Conservation (phyloP, 1,140 invertebrate genomes). For the Eumeta japonica region DNA sequence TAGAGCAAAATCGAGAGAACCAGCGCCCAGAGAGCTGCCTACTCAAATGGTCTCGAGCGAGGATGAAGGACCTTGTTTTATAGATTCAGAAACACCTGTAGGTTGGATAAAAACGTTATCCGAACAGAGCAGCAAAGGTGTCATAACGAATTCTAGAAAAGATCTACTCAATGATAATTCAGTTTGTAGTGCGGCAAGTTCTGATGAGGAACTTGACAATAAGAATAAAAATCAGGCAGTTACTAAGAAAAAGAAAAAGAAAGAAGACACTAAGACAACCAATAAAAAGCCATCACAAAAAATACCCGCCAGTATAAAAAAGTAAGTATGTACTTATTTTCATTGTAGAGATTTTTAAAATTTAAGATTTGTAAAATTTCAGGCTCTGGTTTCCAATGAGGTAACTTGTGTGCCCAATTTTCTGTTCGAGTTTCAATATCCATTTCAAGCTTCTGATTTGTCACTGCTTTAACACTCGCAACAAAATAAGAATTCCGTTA, state of each 20-base stretch:
- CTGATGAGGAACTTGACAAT: slow-evolving; percentile 28
- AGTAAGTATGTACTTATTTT: slow-evolving; percentile 21
- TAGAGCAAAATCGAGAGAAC: slow-evolving; percentile 52
- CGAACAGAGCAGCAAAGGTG: slow-evolving; percentile 32
- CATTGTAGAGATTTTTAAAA: not conserved
- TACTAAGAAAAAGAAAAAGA: slow-evolving; percentile 18
- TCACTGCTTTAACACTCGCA: too few relatives aligned
- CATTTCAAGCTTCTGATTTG: too few relatives aligned
- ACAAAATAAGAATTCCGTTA: too few relatives aligned
- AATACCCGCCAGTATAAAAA: slow-evolving; percentile 39
- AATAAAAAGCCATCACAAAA: slow-evolving; percentile 24
- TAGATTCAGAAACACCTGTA: slow-evolving; percentile 40
- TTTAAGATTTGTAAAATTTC: too few relatives aligned
- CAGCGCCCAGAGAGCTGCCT: slow-evolving; percentile 33
- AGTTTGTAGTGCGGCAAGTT: slow-evolving; percentile 16
- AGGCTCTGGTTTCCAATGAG: too few relatives aligned
- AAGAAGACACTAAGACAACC: slow-evolving; percentile 21
- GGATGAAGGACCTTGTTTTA: slow-evolving; percentile 49
- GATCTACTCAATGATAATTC: slow-evolving; percentile 32
- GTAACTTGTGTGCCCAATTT: too few relatives aligned
- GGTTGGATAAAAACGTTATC: slow-evolving; percentile 43
- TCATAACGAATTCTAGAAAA: slow-evolving; percentile 40
- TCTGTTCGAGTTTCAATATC: too few relatives aligned
- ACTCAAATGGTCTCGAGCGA: slow-evolving; percentile 45
- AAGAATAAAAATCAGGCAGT: slow-evolving; percentile 15